phyloP scores from a whole-genome alignment of 2,113 vertebrate genomes.

The Choloepus hoffmanni region DNA sequence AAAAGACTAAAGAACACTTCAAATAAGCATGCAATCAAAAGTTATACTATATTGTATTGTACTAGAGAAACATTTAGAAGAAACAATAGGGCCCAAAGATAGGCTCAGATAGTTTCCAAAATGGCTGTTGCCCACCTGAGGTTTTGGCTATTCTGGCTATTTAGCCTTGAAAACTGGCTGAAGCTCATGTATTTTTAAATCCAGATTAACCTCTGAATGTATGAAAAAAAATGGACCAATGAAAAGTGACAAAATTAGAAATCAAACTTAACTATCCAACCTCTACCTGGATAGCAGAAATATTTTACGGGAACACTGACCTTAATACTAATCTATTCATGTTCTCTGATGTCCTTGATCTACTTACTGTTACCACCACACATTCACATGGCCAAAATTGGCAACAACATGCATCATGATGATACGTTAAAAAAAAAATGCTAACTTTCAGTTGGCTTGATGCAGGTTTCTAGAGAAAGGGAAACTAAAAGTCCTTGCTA shows the following conservation, averaged over 20 bases:
- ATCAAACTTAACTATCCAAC: slow-evolving; percentile 44
- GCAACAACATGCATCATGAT: background rate
- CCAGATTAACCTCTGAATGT: slow-evolving; percentile 28
- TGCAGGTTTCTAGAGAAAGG: slow-evolving; percentile 40
- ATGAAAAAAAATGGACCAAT: background rate
- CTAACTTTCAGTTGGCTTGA: slow-evolving; percentile 42
- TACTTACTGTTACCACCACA: slow-evolving; percentile 10
- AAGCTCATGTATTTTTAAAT: slow-evolving; percentile 33
- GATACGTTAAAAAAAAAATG: slow-evolving; percentile 29
- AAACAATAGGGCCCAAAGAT: slow-evolving; percentile 24
- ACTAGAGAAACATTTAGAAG: background rate
- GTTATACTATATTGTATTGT: background rate
- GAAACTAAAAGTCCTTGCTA: slow-evolving; percentile 47
- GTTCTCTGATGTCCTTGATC: slow-evolving; percentile 41
- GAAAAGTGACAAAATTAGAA: background rate
- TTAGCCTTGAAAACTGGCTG: background rate
- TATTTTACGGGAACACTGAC: slow-evolving; percentile 6
- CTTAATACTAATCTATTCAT: slow-evolving; percentile 23
- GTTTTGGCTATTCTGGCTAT: background rate
- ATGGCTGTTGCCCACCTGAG: background rate
- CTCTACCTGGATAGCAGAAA: slow-evolving; percentile 5
- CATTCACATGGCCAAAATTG: background rate
- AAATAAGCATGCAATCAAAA: slow-evolving; percentile 20
- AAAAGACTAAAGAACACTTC: slow-evolving; percentile 28
- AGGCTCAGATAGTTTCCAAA: background rate